These are phyloP conservation scores for Lysiphlebus fabarum DNA, from an alignment of 1,140 invertebrate genomes.

Conservation along the genomic window DNA sequence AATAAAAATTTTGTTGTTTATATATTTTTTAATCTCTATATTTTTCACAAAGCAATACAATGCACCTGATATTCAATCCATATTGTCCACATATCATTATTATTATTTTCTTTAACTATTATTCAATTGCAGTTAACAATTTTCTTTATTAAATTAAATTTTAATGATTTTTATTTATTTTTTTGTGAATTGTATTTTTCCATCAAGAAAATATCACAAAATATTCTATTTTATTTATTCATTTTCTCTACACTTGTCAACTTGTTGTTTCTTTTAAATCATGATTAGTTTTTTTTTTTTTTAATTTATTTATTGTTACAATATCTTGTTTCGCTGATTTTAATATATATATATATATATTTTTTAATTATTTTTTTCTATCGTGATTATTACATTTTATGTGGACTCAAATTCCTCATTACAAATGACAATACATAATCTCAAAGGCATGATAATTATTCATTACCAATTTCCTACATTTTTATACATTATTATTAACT, in stretches of 20 bases:
- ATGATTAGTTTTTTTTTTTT: constrained; percentile 29
- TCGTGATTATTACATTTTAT: not conserved
- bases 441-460: too few relatives aligned
- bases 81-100: constrained; percentile 51
- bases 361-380: too few relatives aligned
- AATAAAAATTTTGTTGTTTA: not conserved
- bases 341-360: not conserved
- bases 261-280: constrained; percentile 44
- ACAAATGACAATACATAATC: too few relatives aligned
- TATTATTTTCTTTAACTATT: constrained; percentile 43
- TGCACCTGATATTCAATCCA: constrained; percentile 52
- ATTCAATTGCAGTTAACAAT: constrained; percentile 26
- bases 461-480: too few relatives aligned
- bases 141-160: too few relatives aligned
- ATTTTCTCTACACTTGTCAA: constrained; percentile 51
- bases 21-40: constrained; percentile 33
- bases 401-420: too few relatives aligned
- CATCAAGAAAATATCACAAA: constrained; percentile 57
- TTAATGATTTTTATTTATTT: constrained; percentile 38
- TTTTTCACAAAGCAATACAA: constrained; percentile 37
- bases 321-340: not conserved
- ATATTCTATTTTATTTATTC: constrained; percentile 56
- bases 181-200: constrained; percentile 55
- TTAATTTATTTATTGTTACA: constrained; percentile 15
- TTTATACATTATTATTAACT: too few relatives aligned